A percentile compares a stretch with the other conserved stretches of the same genome.
Conservation (phyloP, 2,113 vertebrate genomes). For the Tamias sibiricus region DNA sequence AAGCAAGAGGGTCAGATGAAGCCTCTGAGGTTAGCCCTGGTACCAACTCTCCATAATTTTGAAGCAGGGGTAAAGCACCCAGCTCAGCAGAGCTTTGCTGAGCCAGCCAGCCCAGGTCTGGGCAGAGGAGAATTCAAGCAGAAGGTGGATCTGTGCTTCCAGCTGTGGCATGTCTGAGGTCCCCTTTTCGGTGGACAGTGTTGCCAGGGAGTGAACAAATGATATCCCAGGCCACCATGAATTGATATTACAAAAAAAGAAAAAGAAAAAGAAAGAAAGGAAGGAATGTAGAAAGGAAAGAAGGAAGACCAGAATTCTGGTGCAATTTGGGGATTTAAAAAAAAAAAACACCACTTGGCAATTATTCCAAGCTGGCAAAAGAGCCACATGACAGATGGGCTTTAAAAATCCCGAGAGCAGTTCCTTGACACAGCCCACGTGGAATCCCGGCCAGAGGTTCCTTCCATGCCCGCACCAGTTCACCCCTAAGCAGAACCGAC, state of each 20-base stretch:
- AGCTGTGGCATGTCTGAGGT: background rate
- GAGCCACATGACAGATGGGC: background rate
- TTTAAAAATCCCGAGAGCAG: slow-evolving; percentile 22
- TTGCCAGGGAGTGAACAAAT: background rate
- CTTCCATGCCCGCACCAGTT: background rate
- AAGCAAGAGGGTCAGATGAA: background rate
- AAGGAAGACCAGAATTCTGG: background rate
- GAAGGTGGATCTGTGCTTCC: background rate
- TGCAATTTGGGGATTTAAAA: background rate
- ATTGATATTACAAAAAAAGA: slow-evolving; percentile 24
- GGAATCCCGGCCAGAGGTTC: background rate
- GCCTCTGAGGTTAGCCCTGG: background rate
- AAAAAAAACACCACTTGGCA: background rate
- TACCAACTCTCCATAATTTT: background rate
- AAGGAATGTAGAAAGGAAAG: background rate
- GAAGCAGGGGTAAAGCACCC: background rate
- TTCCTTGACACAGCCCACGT: background rate
- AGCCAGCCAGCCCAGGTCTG: background rate
- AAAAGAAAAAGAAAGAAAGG: no score
- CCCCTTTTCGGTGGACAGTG: background rate
- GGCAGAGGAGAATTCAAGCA: background rate
- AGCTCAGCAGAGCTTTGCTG: background rate
- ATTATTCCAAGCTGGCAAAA: slow-evolving; percentile 30
- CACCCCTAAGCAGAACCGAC: background rate
- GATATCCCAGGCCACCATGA: background rate